These are phyloP conservation scores for Poecile montanus DNA, from an alignment of 2,797 vertebrate species.

Conservation along the genomic window DNA sequence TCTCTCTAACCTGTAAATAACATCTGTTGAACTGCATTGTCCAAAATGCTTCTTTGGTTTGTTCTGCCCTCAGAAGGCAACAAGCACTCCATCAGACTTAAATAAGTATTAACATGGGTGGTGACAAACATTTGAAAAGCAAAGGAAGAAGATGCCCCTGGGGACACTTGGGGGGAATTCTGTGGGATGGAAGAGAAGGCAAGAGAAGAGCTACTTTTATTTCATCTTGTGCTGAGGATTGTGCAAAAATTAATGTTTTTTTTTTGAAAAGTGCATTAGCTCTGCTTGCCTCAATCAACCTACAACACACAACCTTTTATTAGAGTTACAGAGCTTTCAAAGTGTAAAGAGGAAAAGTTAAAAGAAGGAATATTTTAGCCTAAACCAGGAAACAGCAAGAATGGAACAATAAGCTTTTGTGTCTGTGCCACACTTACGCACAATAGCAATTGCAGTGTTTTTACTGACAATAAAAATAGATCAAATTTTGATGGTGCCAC, in stretches of 20 bases:
- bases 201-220: not conserved
- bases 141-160: not conserved
- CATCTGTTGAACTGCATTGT: accelerated
- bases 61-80: not conserved
- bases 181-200: not conserved
- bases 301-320: not conserved
- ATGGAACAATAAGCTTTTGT: not conserved
- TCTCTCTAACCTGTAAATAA: not conserved
- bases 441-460: not conserved
- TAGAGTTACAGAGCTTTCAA: not conserved
- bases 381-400: not conserved
- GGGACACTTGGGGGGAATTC: not conserved
- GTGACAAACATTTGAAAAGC: not conserved
- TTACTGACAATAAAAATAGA: not conserved
- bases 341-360: not conserved
- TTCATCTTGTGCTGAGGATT: not conserved
- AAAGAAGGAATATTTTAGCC: not conserved
- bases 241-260: not conserved
- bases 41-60: not conserved
- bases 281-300: not conserved
- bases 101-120: not conserved
- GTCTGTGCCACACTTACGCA: accelerated
- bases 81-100: not conserved
- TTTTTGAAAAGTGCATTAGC: not conserved
- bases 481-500: not conserved